A percentile compares a stretch with the other conserved stretches of the same genome.
Conservation (phyloP, 2,113 vertebrate genomes). For the Osmerus eperlanus region DNA sequence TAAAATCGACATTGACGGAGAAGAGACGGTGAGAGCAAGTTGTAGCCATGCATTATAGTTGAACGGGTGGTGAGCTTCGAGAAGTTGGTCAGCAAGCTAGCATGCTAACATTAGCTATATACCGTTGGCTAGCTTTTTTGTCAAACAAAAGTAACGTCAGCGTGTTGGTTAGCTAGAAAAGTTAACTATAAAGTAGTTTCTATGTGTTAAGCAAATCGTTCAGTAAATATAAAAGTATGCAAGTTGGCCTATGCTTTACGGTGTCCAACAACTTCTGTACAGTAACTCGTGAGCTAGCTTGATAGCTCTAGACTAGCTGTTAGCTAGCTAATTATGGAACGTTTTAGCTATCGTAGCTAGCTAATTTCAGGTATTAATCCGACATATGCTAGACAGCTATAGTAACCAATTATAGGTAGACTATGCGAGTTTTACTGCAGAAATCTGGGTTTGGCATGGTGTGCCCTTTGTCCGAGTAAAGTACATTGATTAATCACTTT, state of each 20-base stretch:
- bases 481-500: too few relatives aligned
- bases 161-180: not conserved
- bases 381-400: too few relatives aligned
- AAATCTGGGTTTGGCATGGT: too few relatives aligned
- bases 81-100: constrained; percentile 33
- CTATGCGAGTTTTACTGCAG: too few relatives aligned
- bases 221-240: too few relatives aligned
- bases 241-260: too few relatives aligned
- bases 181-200: not conserved
- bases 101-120: not conserved
- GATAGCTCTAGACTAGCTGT: not conserved
- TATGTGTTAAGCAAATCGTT: too few relatives aligned
- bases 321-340: constrained; percentile 12
- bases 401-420: too few relatives aligned
- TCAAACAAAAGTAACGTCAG: not conserved
- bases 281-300: not conserved
- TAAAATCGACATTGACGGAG: constrained; percentile 86
- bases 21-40: constrained; percentile 77
- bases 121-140: not conserved
- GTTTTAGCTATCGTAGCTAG: constrained; percentile 1
- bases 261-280: too few relatives aligned
- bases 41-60: constrained; percentile 24
- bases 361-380: not conserved
- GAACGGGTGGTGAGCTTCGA: constrained; percentile 44
- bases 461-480: too few relatives aligned